Conservation (phyloP, 2,888 invertebrate genomes). For the Cryptus armator region DNA sequence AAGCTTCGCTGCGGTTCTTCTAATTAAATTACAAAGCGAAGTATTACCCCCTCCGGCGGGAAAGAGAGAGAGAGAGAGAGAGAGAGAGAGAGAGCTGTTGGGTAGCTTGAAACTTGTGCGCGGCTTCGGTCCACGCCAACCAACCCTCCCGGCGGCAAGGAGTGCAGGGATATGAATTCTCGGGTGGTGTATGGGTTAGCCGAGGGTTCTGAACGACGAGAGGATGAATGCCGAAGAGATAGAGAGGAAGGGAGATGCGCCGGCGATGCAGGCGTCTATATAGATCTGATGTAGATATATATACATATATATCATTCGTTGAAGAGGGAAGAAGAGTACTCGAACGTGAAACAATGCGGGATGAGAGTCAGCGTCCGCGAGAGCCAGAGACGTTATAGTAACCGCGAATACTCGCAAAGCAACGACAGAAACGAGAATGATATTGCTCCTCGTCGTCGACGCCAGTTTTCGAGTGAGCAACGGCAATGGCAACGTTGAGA, state of each 20-base stretch:
- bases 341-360: constrained; percentile 61
- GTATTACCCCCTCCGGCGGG: constrained; percentile 46
- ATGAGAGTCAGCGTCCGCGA: constrained; percentile 46
- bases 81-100: constrained; percentile 4
- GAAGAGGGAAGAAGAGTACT: constrained; percentile 38
- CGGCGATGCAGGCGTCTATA: neutral
- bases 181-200: constrained; percentile 37
- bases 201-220: constrained; percentile 43
- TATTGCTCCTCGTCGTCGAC: constrained; percentile 36
- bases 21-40: constrained; percentile 75
- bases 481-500: constrained; percentile 6
- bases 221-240: constrained; percentile 19
- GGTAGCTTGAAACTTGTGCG: constrained; percentile 38
- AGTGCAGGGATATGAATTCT: constrained; percentile 47
- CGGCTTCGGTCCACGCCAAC: constrained; percentile 28
- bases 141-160: constrained; percentile 36
- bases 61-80: neutral
- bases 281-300: neutral
- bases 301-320: constrained; percentile 27
- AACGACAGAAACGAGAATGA: constrained; percentile 42
- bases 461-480: constrained; percentile 39
- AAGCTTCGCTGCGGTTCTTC: constrained; percentile 71
- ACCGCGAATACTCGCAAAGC: constrained; percentile 37
- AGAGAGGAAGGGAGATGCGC: constrained; percentile 13
- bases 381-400: constrained; percentile 42